A percentile compares a stretch with the other conserved stretches of the same genome.
Evolutionary conservation across 2,797 vertebrate species (phyloP).

Genomic region (Sylvia borin): DNA sequence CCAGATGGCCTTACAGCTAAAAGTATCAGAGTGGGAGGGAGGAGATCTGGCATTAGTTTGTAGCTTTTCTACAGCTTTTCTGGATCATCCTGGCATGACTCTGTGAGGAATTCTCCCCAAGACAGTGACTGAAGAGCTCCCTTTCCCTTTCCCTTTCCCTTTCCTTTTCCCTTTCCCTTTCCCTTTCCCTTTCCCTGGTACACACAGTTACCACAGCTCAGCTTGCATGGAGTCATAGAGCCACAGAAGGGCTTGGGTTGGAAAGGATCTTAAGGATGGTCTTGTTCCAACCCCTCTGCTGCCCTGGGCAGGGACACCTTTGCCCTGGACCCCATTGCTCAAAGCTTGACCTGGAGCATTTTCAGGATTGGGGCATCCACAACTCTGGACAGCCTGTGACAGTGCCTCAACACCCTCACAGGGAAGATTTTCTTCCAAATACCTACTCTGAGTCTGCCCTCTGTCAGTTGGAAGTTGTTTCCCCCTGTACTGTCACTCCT

Average conservation of each 20-base stretch:
- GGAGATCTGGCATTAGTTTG: neutral
- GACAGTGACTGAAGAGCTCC: neutral
- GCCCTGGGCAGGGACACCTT: neutral
- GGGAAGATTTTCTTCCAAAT: neutral
- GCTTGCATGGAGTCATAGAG: neutral
- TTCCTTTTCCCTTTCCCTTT: no score
- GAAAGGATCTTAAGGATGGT: neutral
- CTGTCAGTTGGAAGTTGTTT: neutral
- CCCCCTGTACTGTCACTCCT: neutral
- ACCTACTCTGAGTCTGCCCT: neutral
- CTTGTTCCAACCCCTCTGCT: neutral
- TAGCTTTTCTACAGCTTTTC: neutral
- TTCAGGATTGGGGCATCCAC: neutral
- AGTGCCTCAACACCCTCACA: neutral
- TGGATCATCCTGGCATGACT: neutral
- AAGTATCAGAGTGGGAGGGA: neutral
- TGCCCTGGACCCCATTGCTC: neutral
- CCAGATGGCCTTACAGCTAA: neutral
- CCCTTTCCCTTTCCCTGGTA: no score
- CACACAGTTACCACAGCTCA: neutral
- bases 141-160: no score
- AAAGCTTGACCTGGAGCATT: neutral
- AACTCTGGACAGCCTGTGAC: neutral
- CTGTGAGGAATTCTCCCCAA: neutral
- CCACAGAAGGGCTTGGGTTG: neutral